These are phyloP conservation scores for Xenopus laevis DNA, from an alignment of 2,113 vertebrate genomes.

Conservation along the genomic window DNA sequence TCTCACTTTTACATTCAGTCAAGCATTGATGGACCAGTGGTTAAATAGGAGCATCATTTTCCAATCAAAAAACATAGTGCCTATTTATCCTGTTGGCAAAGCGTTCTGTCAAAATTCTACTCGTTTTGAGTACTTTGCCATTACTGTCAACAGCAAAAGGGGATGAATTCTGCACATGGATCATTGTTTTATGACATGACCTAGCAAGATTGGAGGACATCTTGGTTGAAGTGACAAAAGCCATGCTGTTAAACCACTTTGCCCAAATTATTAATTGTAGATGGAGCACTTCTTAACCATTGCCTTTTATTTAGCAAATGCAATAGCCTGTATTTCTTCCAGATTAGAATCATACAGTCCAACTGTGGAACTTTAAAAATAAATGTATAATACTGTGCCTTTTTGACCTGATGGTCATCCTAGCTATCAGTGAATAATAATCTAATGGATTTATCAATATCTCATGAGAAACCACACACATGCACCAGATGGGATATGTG, in stretches of 20 bases:
- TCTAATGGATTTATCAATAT: too few species aligned
- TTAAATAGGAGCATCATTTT: conserved; percentile 78
- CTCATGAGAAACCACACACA: too few species aligned
- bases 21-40: conserved; percentile 63
- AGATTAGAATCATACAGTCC: too few species aligned
- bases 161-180: conserved; percentile 19
- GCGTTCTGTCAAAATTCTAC: conserved; percentile 27
- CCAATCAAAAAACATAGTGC: conserved; percentile 62
- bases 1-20: conserved; percentile 61
- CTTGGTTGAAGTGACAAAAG: conserved; percentile 44
- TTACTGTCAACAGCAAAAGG: conserved; percentile 43
- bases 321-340: too few species aligned
- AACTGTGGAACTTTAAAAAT: too few species aligned
- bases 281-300: too few species aligned
- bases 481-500: too few species aligned
- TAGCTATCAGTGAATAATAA: too few species aligned
- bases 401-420: too few species aligned
- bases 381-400: too few species aligned
- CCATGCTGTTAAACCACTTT: conserved; percentile 35
- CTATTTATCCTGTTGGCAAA: conserved; percentile 57
- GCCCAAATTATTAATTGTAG: conserved; percentile 12
- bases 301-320: too few species aligned
- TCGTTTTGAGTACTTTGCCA: neutral
- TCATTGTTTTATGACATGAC: conserved; percentile 35
- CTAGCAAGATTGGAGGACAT: conserved; percentile 11